These are phyloP conservation scores for Amphipyra tragopoginis DNA, from an alignment of 2,888 invertebrate species.

Conservation along the genomic window DNA sequence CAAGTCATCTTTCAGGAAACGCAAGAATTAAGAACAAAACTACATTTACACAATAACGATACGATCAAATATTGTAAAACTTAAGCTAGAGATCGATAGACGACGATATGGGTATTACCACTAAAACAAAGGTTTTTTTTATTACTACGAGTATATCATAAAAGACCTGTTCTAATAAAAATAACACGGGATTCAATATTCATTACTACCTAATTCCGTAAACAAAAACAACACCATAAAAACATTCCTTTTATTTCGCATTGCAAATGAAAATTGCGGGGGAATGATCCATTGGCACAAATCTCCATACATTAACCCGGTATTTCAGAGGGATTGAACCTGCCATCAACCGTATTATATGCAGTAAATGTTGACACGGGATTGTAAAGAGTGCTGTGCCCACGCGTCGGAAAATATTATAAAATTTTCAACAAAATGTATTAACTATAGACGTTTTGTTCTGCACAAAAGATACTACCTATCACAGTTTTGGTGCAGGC, in stretches of 20 bases:
- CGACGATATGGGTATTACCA: too few species aligned
- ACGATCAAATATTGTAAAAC: too few species aligned
- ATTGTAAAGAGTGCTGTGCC: slow-evolving; percentile 24
- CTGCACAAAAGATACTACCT: too few species aligned
- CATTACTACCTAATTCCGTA: slow-evolving; percentile 29
- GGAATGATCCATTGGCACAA: slow-evolving; percentile 49
- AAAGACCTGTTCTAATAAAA: slow-evolving; percentile 11
- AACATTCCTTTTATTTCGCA: slow-evolving; percentile 33
- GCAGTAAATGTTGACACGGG: slow-evolving; percentile 33
- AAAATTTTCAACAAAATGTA: too few species aligned
- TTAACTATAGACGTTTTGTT: too few species aligned
- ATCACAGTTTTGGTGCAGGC: too few species aligned
- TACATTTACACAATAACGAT: too few species aligned
- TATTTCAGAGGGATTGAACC: slow-evolving; percentile 39
- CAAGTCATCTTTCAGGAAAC: too few species aligned
- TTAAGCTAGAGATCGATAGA: too few species aligned
- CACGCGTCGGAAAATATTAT: not conserved
- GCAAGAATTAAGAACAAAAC: too few species aligned
- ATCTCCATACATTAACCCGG: slow-evolving; percentile 46
- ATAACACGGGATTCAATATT: slow-evolving; percentile 15
- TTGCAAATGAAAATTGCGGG: slow-evolving; percentile 38
- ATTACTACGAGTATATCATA: too few species aligned
- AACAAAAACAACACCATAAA: slow-evolving; percentile 41
- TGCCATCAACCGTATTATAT: slow-evolving; percentile 43
- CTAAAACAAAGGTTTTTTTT: too few species aligned